Base-by-base conservation (phyloP, 2,797 vertebrate genomes). In the Tragopan temminckii region DNA sequence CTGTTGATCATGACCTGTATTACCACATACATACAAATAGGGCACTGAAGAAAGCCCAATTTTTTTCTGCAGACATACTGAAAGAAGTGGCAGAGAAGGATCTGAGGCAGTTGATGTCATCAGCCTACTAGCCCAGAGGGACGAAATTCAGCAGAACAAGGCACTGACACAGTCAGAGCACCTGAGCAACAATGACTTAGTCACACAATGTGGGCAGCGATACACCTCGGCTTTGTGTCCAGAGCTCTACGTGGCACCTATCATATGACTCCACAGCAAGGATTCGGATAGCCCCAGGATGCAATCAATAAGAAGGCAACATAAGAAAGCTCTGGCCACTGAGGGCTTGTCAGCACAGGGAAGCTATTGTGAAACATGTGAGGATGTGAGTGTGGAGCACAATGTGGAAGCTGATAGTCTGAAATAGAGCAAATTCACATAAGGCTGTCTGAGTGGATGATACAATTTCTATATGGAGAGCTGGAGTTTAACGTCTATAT, bases 1-100 rank as follows among this genome's bases (percentile, higher is more conserved):
- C 91, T 83, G 94, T 90, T 95, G 96, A 96, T 97, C 96, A 96
- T 85, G 85, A 94, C 85, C 96, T 90, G 90, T 72, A 91, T 89
- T 58, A 81, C 89, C 12, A 1, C 4, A 70, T 88, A 85, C 90
- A 94, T 95, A 95, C 91, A 94, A 95, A 94, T 94, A 87, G 31
- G 83, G 78, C 79, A 93, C 82, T 48, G 75, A 96, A 95, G 76
- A 88, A 94, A 97, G 88, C 62, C 89, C 91, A 63, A 95, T 95
- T 89, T 9, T 71, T 87, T 79, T 64, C 80, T 93, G 74, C 66
- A 55, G 42, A 13, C 31, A 53, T 87, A 81, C 78, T 82, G 57
- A 88, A 97, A 87, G 40, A 96, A 91, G 82, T 66, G 43, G 13
- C 15, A 3, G 61, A 79, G 58, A 78, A 95, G 94, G 80, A 93